A percentile compares a stretch with the other conserved stretches of the same genome.
Evolutionary conservation across 2,797 vertebrate species (phyloP).

Genomic region (Falco berigora): DNA sequence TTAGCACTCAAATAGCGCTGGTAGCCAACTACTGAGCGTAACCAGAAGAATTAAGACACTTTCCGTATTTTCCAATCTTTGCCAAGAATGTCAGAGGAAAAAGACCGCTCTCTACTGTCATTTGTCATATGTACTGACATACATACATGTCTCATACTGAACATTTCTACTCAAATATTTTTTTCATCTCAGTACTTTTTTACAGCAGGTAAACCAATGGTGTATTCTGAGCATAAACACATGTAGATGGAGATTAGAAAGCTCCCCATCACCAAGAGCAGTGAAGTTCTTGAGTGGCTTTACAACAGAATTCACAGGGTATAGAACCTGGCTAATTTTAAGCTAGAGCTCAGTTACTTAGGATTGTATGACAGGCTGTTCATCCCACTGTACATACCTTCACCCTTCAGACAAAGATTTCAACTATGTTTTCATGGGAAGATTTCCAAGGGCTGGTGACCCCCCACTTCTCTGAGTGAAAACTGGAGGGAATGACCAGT

Average conservation of each 20-base stretch:
- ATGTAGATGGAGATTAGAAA: not conserved
- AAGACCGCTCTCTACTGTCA: not conserved
- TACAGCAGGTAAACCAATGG: not conserved
- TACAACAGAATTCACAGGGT: not conserved
- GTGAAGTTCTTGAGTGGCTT: not conserved
- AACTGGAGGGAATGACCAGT: not conserved
- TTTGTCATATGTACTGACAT: no score
- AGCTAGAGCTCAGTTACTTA: not conserved
- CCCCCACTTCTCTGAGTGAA: not conserved
- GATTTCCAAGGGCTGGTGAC: not conserved
- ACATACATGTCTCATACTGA: not conserved
- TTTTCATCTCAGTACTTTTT: not conserved
- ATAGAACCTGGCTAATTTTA: not conserved
- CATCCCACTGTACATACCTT: not conserved
- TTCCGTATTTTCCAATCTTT: not conserved
- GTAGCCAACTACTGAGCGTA: not conserved
- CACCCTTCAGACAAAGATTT: not conserved
- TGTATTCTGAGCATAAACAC: not conserved
- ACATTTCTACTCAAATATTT: not conserved
- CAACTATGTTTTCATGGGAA: not conserved
- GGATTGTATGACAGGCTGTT: not conserved
- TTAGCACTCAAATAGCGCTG: not conserved
- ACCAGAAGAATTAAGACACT: not conserved
- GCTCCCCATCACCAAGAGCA: not conserved
- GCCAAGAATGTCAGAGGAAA: not conserved